A percentile compares a stretch with the other conserved stretches of the same genome.
Evolutionary conservation across 2,797 vertebrate species (phyloP).

Genomic region (Protonibea diacanthus): DNA sequence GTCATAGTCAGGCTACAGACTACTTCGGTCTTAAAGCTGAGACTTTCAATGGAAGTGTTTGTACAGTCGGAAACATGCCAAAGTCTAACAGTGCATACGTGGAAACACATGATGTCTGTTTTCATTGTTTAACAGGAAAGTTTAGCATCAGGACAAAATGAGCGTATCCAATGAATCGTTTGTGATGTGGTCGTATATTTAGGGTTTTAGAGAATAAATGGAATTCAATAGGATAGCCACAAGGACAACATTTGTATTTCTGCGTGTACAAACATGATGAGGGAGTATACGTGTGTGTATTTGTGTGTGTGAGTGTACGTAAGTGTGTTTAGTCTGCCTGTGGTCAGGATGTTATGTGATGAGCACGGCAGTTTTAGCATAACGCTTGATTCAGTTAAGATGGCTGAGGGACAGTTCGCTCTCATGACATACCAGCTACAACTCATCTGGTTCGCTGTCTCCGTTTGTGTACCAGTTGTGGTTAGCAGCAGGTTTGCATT

Average conservation of each 20-base stretch:
- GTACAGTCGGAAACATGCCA: neutral
- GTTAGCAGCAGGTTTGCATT: neutral
- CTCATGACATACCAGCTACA: conserved; percentile 38
- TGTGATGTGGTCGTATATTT: conserved; percentile 35
- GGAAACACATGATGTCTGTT: conserved; percentile 34
- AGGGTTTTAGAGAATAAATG: conserved; percentile 5
- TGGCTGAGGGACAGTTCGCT: conserved; percentile 24
- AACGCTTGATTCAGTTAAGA: conserved; percentile 53
- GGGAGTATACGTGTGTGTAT: neutral
- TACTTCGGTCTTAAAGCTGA: neutral
- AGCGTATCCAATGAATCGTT: neutral
- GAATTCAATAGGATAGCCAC: conserved; percentile 24
- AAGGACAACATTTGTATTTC: conserved; percentile 13
- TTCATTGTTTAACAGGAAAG: conserved; percentile 11
- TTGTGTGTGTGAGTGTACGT: conserved; percentile 9
- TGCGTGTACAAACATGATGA: conserved; percentile 6
- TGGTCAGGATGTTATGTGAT: conserved; percentile 40
- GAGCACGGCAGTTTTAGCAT: conserved; percentile 38
- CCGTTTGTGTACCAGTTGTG: neutral
- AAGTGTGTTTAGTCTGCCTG: conserved; percentile 31
- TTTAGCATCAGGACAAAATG: neutral
- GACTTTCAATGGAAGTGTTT: neutral
- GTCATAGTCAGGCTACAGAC: neutral
- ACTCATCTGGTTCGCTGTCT: conserved; percentile 34
- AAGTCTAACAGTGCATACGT: neutral